Base-by-base conservation (phyloP, 1,140 invertebrate genomes). In the Apis mellifera region DNA sequence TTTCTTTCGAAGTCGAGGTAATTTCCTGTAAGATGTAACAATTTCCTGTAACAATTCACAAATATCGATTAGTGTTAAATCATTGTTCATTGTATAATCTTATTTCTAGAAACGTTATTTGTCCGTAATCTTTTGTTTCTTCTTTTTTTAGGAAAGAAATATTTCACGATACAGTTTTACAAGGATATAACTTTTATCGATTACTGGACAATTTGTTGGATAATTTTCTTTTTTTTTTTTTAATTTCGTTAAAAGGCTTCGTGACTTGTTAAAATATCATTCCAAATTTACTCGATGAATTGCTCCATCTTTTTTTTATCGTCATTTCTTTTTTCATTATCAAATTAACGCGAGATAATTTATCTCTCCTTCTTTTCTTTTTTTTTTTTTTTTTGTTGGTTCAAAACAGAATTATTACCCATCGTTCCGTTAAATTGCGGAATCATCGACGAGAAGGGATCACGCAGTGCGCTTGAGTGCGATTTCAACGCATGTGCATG, bases 401-500 rank as follows among this genome's bases (percentile, higher is more conserved):
- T 0, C 8, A 0, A 55, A 26, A 21, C 15, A 26, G 15, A 4
- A 54, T 15, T 21, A 13, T 23, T 26, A 26, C 1, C 5, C 9
- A 57, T 9, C 1, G n/a, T 66, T 57, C 50, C 17, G 32, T 2
- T 19, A 11, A 1, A 54, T 32, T 23, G 62, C 8, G 52, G 52
- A 57, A 75, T 32, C 21, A 80, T 21, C 62, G 9, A 42, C 17
- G 7, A 59, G 7, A 59, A 59, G 50, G 17, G 54, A 77, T 48
- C 42, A 69, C 9, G 64, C 48, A 42, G 79, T 68, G 73, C 72
- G 23, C 15, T 57, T 76, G 55, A 60, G 62, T 69, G 72, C 48
- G 19, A 68, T 32, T 82, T 68, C 23, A 8, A 75, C 15, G 79
- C 79, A 82, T 82, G 79, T 82, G 79, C 79, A 82, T 66, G 79